Base-by-base conservation (phyloP, 2,797 vertebrate species). In the Vipera ursinii region DNA sequence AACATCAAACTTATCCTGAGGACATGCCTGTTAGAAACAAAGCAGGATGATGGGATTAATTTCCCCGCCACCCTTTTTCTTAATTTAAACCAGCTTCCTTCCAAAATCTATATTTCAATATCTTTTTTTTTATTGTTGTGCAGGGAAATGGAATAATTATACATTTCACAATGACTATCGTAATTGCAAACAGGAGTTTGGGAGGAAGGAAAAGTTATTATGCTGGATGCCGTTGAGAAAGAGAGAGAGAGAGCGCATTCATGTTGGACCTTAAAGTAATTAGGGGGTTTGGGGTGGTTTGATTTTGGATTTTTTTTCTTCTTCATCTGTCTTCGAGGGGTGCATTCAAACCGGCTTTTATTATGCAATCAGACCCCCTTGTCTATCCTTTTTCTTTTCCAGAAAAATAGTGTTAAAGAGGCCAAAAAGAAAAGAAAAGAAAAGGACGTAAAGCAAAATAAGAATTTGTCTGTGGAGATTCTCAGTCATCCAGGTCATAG, bases 71-170 rank as follows among this genome's bases (percentile, higher is more conserved):
- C 51, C 32, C 59, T 56, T 90, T 56, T 44, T 73, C n/a, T 87
- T 91, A 10, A 32, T 93, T 92, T 92, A 94, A 94, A 9, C n/a
- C 82, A 93, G 60, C 2, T 87, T 91, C 3, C 28, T 20, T 93
- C 90, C 91, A 92, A 93, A 85, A 60, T 1, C 48, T 93, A 86
- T 60, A 63, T 82, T 93, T n/a, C 89, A 93, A 63, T 93, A 91
- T 28, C 51, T 56, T 89, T 48, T 94, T 55, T 89, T 38, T 94
- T 93, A 24, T 89, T 89, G 86, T 90, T 85, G 5, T 12, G 55
- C 55, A 2, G 60, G 55, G 90, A 94, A 95, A 96, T 94, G 69
- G 57, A n/a, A 38, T 94, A 94, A 95, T 94, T 94, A 93, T 61
- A 5, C 92, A 93, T 94, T 95, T 94, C 91, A 93, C 2, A 61